Evolutionary conservation across 2,888 invertebrate species (phyloP), one percentile per base, ranked within the genome.

Genomic region (Dolichomitus sp.): DNA sequence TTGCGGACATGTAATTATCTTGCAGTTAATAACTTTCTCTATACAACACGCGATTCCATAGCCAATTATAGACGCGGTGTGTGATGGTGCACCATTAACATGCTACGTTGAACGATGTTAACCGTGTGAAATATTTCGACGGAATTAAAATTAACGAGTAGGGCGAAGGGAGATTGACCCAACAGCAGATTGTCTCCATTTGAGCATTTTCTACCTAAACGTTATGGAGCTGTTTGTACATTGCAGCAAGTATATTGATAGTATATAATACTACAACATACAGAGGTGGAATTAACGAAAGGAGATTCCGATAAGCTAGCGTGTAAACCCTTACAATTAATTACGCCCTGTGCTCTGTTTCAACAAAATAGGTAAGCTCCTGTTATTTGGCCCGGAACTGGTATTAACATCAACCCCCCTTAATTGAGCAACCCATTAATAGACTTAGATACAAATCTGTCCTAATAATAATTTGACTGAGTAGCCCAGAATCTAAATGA

Each of bases 1-100:
- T 65, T 48, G 63, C 33, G 23, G 42, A 74, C 50, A 50, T 33
- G 57, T 50, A 68, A 78, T 81, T 79, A 79, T 70, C 40, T 63
- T 54, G 57, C 12, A 54, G 17, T 48, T 61, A 50, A 69, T 77
- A 54, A 68, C n/a, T 63, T 68, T 69, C 45, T 45, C 37, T 42
- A 14, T 50, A 30, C 30, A 33, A 23, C 9, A 37, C 4, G 52
- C 57, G 9, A 66, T 14, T 42, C 33, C 33, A 23, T 68, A 33
- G 42, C 54, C 70, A 59, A 77, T 77, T 81, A 81, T 59, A 40
- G 45, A 42, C 30, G 19, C 57, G 12, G 45, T 30, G 33, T 30
- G 33, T 3, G 17, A 19, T 23, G 30, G 2, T 48, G 14, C n/a
- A 14, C 45, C 30, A 37, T 30, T 17, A 33, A 45, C n/a, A 33